A percentile compares a stretch with the other conserved stretches of the same genome.
phyloP scores from a whole-genome alignment of 2,797 vertebrate species.

The Hydrophis major region DNA sequence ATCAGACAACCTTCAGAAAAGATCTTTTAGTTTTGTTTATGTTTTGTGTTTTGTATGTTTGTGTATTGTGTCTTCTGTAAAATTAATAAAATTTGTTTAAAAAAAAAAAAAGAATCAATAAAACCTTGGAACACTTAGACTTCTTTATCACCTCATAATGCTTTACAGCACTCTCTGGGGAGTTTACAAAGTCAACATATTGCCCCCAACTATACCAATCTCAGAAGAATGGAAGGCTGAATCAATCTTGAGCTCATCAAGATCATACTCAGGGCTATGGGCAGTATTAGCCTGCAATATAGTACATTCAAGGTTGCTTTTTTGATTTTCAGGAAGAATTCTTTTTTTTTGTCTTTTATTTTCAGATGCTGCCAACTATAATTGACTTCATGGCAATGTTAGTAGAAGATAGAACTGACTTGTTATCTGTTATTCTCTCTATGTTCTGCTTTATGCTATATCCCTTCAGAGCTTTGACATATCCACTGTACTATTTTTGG shows the following conservation, averaged over 20 bases:
- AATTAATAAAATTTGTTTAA: too few relatives aligned
- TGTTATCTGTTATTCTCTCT: not conserved
- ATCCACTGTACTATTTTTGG: not conserved
- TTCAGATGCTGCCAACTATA: not conserved
- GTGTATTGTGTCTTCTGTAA: too few relatives aligned
- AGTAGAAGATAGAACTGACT: not conserved
- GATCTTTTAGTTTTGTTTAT: too few relatives aligned
- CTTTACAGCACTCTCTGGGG: not conserved
- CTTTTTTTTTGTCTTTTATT: not conserved
- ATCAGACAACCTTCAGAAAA: too few relatives aligned
- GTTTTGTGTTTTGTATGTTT: too few relatives aligned
- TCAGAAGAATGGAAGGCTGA: not conserved
- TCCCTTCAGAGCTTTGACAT: not conserved
- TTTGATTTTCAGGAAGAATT: not conserved
- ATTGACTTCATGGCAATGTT: not conserved
- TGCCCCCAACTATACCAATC: not conserved
- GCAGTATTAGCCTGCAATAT: not conserved
- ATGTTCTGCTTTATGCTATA: not conserved
- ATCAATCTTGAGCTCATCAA: not conserved
- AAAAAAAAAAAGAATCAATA: too few relatives aligned
- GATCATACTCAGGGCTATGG: not conserved
- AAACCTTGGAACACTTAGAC: not conserved
- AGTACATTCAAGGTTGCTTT: not conserved
- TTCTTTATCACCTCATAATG: not conserved
- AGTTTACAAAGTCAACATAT: not conserved